Evolutionary conservation across 2,113 vertebrate genomes (phyloP).

Genomic region (Tachycineta bicolor): DNA sequence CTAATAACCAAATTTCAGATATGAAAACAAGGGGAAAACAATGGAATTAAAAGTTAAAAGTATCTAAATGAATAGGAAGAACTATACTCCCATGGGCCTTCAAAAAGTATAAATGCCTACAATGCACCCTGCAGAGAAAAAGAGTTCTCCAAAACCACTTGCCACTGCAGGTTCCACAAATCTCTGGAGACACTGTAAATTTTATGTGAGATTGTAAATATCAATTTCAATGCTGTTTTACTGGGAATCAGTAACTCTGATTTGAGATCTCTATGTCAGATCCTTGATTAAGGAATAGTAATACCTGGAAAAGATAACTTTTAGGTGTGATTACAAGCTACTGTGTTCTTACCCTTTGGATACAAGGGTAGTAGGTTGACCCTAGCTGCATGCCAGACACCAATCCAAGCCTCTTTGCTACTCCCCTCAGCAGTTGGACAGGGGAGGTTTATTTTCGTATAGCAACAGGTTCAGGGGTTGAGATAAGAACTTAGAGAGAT

Average conservation of each 20-base stretch:
- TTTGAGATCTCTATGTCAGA: not conserved
- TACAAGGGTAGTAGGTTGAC: not conserved
- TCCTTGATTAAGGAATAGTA: not conserved
- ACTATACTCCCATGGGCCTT: not conserved
- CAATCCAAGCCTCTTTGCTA: not conserved
- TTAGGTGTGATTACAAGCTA: not conserved
- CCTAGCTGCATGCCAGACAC: not conserved
- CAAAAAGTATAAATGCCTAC: not conserved
- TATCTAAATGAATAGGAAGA: not conserved
- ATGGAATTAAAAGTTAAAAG: slow-evolving; percentile 22
- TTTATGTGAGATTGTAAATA: not conserved
- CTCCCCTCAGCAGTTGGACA: not conserved
- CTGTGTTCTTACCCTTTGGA: not conserved
- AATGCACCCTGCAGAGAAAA: not conserved
- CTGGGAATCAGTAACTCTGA: not conserved
- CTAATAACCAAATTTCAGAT: not conserved
- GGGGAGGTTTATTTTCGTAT: not conserved
- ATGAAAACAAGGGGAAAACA: not conserved
- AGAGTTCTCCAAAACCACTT: not conserved
- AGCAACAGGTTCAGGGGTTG: not conserved
- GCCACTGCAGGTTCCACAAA: not conserved
- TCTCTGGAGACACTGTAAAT: not conserved
- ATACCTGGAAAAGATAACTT: not conserved
- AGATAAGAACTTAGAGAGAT: not conserved
- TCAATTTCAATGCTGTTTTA: not conserved